Conservation (phyloP, 1,140 invertebrate species). For the Pachypeltis micranthus region DNA sequence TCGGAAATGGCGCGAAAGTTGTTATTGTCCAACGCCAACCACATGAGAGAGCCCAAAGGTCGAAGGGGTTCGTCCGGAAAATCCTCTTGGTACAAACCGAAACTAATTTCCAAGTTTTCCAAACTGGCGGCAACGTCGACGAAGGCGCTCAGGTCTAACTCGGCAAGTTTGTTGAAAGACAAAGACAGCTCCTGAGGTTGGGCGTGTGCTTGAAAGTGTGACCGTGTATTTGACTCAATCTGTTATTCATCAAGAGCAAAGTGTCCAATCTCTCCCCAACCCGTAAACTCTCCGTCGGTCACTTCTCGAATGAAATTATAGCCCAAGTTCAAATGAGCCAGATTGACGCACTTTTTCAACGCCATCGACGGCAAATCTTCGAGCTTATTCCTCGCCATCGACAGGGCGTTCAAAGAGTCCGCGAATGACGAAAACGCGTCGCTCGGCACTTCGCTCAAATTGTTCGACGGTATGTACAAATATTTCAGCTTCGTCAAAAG, state of each 20-base stretch:
- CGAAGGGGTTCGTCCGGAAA: constrained; percentile 55
- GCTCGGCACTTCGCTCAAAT: constrained; percentile 42
- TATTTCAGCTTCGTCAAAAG: constrained; percentile 53
- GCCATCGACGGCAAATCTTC: constrained; percentile 53
- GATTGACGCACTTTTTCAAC: constrained; percentile 50
- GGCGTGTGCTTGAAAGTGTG: constrained; percentile 55
- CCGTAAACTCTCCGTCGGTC: constrained; percentile 53
- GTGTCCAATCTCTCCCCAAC: constrained; percentile 73
- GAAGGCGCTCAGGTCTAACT: constrained; percentile 64
- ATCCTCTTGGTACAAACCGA: constrained; percentile 63
- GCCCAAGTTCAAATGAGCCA: constrained; percentile 72
- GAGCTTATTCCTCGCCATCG: constrained; percentile 67
- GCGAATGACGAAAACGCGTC: constrained; percentile 44
- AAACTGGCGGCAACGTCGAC: constrained; percentile 54
- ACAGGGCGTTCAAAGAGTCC: constrained; percentile 56
- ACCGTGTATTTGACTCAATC: constrained; percentile 57
- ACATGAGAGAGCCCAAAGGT: constrained; percentile 58
- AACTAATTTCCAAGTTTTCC: constrained; percentile 72
- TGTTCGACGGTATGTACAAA: constrained; percentile 71
- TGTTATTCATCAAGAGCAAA: constrained; percentile 71
- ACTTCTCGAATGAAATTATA: constrained; percentile 72
- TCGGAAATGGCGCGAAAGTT: constrained; percentile 58
- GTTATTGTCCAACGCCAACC: constrained; percentile 80
- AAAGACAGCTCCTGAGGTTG: constrained; percentile 68
- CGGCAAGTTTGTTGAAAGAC: constrained; percentile 73